phyloP scores from a whole-genome alignment of 37 sponge, comb jelly and placozoan genomes.

The Theonella swinhoei region DNA sequence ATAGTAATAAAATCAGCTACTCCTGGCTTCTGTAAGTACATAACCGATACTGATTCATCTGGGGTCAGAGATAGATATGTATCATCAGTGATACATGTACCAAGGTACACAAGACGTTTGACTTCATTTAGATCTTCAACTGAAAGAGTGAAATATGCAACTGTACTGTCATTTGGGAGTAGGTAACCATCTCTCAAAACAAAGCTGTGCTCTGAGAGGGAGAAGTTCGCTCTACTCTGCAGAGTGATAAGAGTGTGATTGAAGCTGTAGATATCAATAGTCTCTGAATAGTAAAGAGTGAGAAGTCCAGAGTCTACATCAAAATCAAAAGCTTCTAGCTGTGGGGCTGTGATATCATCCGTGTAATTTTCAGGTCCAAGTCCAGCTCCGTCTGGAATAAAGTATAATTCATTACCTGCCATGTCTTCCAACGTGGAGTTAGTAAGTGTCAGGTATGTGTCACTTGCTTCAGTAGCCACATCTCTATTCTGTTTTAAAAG shows the following conservation, averaged over 20 bases:
- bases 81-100: slow-evolving; percentile 61
- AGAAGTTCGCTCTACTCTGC: slow-evolving; percentile 46
- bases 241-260: slow-evolving; percentile 69
- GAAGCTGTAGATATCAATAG: slow-evolving; percentile 70
- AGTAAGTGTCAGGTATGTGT: slow-evolving; percentile 60
- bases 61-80: slow-evolving; percentile 59
- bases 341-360: slow-evolving; percentile 66
- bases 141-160: slow-evolving; percentile 48
- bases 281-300: slow-evolving; percentile 82
- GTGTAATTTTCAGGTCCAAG: slow-evolving; percentile 24
- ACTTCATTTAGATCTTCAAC: slow-evolving; percentile 80
- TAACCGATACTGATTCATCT: background rate
- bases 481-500: slow-evolving; percentile 58
- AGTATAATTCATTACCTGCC: slow-evolving; percentile 53
- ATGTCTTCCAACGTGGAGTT: slow-evolving; percentile 64
- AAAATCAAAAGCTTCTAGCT: slow-evolving; percentile 61
- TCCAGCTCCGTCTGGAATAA: slow-evolving; percentile 41
- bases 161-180: slow-evolving; percentile 47
- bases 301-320: slow-evolving; percentile 72
- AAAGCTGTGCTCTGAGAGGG: slow-evolving; percentile 1
- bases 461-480: slow-evolving; percentile 50
- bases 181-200: slow-evolving; percentile 67
- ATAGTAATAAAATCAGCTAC: background rate
- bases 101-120: slow-evolving; percentile 73
- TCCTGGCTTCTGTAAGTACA: background rate